Evolutionary conservation across 2,797 vertebrate species (phyloP), one percentile per base, ranked within the genome.

Genomic region (Oreochromis mossambicus): DNA sequence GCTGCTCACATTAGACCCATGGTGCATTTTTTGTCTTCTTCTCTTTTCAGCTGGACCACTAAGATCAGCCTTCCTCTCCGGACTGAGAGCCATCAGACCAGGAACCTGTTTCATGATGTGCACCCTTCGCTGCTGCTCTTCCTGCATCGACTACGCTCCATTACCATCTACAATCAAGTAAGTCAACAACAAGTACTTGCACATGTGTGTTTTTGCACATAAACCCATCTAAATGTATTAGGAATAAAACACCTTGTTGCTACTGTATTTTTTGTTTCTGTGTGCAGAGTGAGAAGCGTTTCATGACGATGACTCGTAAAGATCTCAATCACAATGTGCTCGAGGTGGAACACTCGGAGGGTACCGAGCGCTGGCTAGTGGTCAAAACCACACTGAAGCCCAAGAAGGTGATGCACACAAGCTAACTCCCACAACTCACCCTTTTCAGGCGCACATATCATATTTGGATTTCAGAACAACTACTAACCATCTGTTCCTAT

Each of bases 111-210:
- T 87, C 96, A 97, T 17, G 97, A 97, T 10, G 94, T 97, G 5
- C 96, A 97, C 86, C 96, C 97, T 1, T 97, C 97, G 6, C 91
- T 97, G 79, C 95, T 97, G 51, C 96, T 97, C 81, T 97, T 97
- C 73, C 95, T 97, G 73, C 97, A 97, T 88, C 96, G 97, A 61
- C 94, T 97, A 50, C 96, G 96, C 73, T 96, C 95, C 70, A 96
- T 97, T 87, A 92, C 88, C 85, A 97, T 97, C 88, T 95, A 94
- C 92, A 96, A 95, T 41, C 94, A 96, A 94, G 97, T 97, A 24
- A 7, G 10, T 17, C n/a, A 15, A 7, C 24, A 24, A 34, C 2
- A 21, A 52, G 26, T 17, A 2, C 5, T 29, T 52, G 34, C 29
- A 9, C 4, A 8, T 0, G 7, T 38, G 68, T 12, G 43, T 73